These are phyloP conservation scores for Fopius arisanus DNA, from an alignment of 1,140 invertebrate species.

Conservation along the genomic window DNA sequence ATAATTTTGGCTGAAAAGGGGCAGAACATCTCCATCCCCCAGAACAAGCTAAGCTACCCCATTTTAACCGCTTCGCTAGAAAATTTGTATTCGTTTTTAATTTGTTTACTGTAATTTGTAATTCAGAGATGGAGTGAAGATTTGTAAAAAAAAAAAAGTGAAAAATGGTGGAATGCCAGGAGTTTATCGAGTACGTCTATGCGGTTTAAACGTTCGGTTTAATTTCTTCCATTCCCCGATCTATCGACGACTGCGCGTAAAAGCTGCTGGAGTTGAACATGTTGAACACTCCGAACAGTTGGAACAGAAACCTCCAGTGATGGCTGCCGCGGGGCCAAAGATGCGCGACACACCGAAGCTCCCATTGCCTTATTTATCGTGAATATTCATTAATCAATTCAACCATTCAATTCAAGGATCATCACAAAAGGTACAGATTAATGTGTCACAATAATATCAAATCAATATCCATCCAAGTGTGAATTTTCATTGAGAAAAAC, in stretches of 20 bases:
- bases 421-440: constrained; percentile 4
- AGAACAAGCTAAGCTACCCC: no score
- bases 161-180: no score
- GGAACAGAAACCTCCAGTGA: constrained; percentile 41
- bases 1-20: no score
- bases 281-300: constrained; percentile 25
- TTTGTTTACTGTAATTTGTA: no score
- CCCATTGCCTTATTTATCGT: constrained; percentile 43
- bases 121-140: no score
- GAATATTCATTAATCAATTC: constrained; percentile 1
- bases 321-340: constrained; percentile 46
- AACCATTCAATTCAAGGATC: not conserved
- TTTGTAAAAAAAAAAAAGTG: no score
- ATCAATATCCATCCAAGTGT: not conserved
- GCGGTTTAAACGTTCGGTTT: not conserved
- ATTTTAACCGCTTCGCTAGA: no score
- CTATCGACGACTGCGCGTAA: not conserved
- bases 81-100: no score
- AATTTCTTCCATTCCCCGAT: not conserved
- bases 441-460: not conserved
- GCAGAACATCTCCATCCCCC: no score
- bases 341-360: constrained; percentile 38
- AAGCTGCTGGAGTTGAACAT: not conserved
- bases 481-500: not conserved
- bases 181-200: no score